Evolutionary conservation across 2,888 invertebrate species (phyloP).

Genomic region (Marasmarcha lunaedactyla): DNA sequence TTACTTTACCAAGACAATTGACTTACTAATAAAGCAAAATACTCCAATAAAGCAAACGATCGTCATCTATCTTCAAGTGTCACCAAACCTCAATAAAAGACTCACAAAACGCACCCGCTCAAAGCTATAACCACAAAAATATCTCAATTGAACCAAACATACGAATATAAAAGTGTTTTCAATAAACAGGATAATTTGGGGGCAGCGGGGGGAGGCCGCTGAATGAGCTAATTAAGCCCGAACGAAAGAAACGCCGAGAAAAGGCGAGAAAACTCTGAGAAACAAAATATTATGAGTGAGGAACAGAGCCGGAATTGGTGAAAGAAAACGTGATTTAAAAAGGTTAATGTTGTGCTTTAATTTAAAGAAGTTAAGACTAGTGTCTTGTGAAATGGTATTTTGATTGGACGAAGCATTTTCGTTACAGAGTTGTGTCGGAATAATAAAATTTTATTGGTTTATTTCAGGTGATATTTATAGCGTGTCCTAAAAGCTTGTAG

Average conservation of each 20-base stretch:
- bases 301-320: conserved; percentile 20
- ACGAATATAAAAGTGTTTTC: conserved; percentile 51
- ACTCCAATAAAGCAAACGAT: background rate
- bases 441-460: background rate
- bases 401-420: too few relatives aligned
- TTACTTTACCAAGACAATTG: too few relatives aligned
- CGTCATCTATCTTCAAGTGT: background rate
- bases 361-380: too few relatives aligned
- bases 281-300: conserved; percentile 57
- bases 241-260: conserved; percentile 66
- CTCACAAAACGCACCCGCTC: too few relatives aligned
- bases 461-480: too few relatives aligned
- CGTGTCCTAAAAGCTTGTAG: too few relatives aligned
- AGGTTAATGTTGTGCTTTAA: too few relatives aligned
- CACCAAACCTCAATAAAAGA: background rate
- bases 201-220: conserved; percentile 25
- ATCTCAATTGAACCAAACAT: too few relatives aligned
- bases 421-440: background rate
- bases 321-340: background rate
- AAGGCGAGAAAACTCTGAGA: conserved; percentile 63
- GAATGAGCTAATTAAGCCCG: conserved; percentile 68
- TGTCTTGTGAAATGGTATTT: too few relatives aligned
- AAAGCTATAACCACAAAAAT: too few relatives aligned
- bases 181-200: conserved; percentile 63
- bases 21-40: background rate